These are phyloP conservation scores for Mesochorus sp. DNA, from an alignment of 2,888 invertebrate species.

Conservation along the genomic window DNA sequence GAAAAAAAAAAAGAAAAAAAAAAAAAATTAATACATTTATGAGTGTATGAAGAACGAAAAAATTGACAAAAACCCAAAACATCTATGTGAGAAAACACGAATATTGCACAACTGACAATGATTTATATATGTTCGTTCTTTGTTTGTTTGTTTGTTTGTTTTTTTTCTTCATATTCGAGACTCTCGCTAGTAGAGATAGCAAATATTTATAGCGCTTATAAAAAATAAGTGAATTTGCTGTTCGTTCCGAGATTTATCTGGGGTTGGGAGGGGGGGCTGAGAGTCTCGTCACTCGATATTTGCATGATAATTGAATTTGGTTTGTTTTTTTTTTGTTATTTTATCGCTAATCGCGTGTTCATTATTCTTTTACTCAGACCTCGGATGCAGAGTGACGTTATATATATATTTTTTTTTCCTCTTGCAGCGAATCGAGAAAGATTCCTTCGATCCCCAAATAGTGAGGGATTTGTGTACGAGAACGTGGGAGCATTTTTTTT, in stretches of 20 bases:
- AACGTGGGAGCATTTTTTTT: constrained; percentile 56
- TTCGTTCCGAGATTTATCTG: constrained; percentile 21
- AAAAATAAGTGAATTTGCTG: constrained; percentile 54
- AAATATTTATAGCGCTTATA: constrained; percentile 40
- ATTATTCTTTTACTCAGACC: constrained; percentile 68
- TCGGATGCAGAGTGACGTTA: constrained; percentile 79
- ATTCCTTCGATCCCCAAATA: constrained; percentile 73
- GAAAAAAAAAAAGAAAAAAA: background rate
- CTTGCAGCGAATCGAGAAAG: constrained; percentile 71
- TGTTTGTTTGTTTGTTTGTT: too few species aligned
- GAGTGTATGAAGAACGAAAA: background rate
- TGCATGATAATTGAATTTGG: constrained; percentile 8
- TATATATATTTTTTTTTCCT: constrained; percentile 64
- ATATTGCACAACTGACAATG: constrained; percentile 27
- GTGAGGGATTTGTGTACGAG: constrained; percentile 60
- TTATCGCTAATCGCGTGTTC: constrained; percentile 26
- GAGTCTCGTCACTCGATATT: constrained; percentile 7
- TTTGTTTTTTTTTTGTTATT: constrained; percentile 25
- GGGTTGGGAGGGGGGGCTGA: background rate
- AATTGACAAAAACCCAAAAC: background rate
- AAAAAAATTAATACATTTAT: too few species aligned
- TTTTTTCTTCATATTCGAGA: background rate
- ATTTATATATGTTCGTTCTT: constrained; percentile 12
- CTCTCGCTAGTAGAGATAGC: constrained; percentile 33
- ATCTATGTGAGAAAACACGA: background rate